Base-by-base conservation (phyloP, 2,797 vertebrate genomes). In the Threskiornis aethiopicus region DNA sequence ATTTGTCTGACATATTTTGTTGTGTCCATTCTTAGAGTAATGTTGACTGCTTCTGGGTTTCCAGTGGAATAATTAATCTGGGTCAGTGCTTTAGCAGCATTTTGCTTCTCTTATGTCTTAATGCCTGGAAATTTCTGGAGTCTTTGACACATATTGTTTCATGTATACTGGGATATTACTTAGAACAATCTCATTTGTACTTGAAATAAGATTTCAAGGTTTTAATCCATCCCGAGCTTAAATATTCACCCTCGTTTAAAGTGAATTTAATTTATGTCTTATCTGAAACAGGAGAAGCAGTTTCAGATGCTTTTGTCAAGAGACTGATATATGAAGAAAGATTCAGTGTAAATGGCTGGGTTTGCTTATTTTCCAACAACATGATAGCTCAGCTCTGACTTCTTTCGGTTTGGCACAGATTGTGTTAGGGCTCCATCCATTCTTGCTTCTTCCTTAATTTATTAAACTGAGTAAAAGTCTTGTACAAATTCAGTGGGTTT, bases 41-140 rank as follows among this genome's bases (percentile, higher is more conserved):
- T 77, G 71, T 79, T 90, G 83, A 54, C 31, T 15, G 31, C 85
- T 89, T 85, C 76, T 78, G 66, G 17, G 66, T 94, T 97, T 92
- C 57, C 80, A 52, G 42, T 90, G 79, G 37, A 95, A 95, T 86
- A 83, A 61, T 95, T 91, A 90, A 90, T 95, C 92, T 90, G 71
- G 31, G 47, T 92, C 42, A 85, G 13, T 86, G 13, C 3, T 47
- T 46, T 76, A 94, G 84, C 79, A 77, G 58, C 31, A 13, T 80
- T 93, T 87, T 89, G n/a, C 47, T 89, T 69, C 82, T 86, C 51
- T 41, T 55, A 33, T 93, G 61, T 79, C 85, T 79, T 61, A 85
- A 26, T 69, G 59, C 55, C 55, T 90, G 90, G 55, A 83, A 85
- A 71, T 81, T 95, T 90, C 75, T 84, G 67, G 78, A 92, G 46